These are phyloP conservation scores for Chaetophractus vellerosus DNA, from an alignment of 2,797 vertebrate genomes.

Conservation along the genomic window DNA sequence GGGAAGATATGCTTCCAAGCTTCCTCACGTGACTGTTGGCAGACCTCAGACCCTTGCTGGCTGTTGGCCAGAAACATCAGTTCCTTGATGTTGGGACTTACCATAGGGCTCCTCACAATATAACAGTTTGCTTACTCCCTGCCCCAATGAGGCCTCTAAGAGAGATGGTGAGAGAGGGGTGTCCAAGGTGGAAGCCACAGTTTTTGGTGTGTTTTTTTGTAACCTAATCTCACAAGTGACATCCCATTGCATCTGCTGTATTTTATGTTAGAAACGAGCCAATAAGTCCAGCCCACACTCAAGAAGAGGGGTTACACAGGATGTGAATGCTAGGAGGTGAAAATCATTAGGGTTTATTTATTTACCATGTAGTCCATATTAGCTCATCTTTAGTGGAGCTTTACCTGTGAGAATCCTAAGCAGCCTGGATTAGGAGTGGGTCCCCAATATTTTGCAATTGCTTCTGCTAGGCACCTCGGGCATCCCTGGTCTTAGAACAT, in stretches of 20 bases:
- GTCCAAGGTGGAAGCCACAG: background rate
- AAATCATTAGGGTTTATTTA: background rate
- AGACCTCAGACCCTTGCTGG: background rate
- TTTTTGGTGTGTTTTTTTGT: background rate
- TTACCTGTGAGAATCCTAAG: conserved; percentile 25
- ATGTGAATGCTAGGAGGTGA: background rate
- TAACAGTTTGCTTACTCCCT: background rate
- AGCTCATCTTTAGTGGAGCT: background rate
- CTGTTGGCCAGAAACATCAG: background rate
- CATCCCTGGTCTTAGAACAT: background rate
- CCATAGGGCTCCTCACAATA: background rate
- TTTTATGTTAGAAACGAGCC: background rate
- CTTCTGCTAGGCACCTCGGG: background rate
- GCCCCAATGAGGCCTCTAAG: background rate
- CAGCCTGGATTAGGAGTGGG: background rate
- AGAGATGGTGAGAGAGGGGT: background rate
- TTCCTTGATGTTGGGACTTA: conserved; percentile 8
- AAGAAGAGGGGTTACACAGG: background rate
- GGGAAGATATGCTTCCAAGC: background rate
- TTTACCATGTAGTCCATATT: background rate
- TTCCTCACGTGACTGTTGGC: background rate
- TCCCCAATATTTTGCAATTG: conserved; percentile 7
- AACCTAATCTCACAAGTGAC: conserved; percentile 28
- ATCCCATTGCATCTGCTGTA: background rate
- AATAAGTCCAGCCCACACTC: background rate